A percentile compares a stretch with the other conserved stretches of the same genome.
Conservation (phyloP, 2,888 invertebrate species). For the Sinelater perroti region DNA sequence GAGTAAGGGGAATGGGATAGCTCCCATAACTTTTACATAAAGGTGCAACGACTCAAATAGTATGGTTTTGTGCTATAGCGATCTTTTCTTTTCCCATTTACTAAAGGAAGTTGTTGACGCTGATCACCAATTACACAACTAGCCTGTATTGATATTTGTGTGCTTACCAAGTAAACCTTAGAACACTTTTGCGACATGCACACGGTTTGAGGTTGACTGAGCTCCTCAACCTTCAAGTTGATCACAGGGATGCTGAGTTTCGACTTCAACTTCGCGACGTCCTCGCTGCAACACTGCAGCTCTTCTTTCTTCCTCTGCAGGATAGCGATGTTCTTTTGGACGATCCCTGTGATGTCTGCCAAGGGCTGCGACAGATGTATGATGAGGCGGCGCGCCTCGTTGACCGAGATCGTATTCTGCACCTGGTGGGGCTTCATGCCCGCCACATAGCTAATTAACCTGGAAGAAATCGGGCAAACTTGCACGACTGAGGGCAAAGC, state of each 20-base stretch:
- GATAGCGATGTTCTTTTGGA: slow-evolving; percentile 8
- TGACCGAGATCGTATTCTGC: slow-evolving; percentile 6
- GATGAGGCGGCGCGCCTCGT: slow-evolving; percentile 17
- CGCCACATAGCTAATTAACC: slow-evolving; percentile 29
- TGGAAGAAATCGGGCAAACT: too few relatives aligned
- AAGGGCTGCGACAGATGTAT: slow-evolving; percentile 7
- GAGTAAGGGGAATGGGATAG: too few relatives aligned
- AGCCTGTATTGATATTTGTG: too few relatives aligned
- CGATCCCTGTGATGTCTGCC: slow-evolving; percentile 11
- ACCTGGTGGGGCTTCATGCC: slow-evolving; percentile 13
- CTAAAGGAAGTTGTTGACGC: too few relatives aligned
- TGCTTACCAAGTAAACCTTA: slow-evolving; percentile 6
- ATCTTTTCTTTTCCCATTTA: too few relatives aligned
- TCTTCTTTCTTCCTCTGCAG: slow-evolving; percentile 15
- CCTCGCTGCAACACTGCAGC: slow-evolving; percentile 20
- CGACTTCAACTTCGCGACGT: slow-evolving; percentile 33
- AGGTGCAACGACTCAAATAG: too few relatives aligned
- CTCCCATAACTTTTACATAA: too few relatives aligned
- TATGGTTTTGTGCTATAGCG: too few relatives aligned
- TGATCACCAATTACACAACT: too few relatives aligned
- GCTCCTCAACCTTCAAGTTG: slow-evolving; percentile 32
- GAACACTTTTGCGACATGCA: slow-evolving; percentile 37
- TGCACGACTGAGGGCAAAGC: too few relatives aligned
- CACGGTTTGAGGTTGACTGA: slow-evolving; percentile 39
- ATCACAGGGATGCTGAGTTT: slow-evolving; percentile 39